Conservation (phyloP, 2,888 invertebrate genomes). For the Papilio demoleus region DNA sequence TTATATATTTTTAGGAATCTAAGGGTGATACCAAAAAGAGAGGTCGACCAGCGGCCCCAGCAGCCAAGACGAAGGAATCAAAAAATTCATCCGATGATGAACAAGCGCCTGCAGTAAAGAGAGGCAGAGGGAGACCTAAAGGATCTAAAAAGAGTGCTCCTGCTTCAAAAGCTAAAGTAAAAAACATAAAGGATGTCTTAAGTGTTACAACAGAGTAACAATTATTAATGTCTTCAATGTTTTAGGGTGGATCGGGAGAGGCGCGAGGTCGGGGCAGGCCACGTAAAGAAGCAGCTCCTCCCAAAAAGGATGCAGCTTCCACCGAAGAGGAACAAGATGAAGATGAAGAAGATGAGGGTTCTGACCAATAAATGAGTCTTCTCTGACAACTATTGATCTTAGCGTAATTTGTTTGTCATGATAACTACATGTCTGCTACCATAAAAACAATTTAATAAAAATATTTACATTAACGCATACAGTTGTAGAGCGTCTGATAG, state of each 20-base stretch:
- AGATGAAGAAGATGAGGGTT: slow-evolving; percentile 79
- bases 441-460: slow-evolving; percentile 54
- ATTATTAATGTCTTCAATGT: slow-evolving; percentile 21
- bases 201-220: neutral
- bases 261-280: slow-evolving; percentile 77
- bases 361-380: slow-evolving; percentile 77
- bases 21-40: slow-evolving; percentile 79
- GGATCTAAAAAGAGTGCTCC: slow-evolving; percentile 81
- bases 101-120: slow-evolving; percentile 79
- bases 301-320: slow-evolving; percentile 78
- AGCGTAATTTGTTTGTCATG: slow-evolving; percentile 79
- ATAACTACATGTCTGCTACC: slow-evolving; percentile 64
- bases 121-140: slow-evolving; percentile 82
- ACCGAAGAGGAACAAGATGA: slow-evolving; percentile 80
- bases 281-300: slow-evolving; percentile 77
- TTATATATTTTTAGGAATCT: slow-evolving; percentile 64
- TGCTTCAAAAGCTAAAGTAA: slow-evolving; percentile 74
- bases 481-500: slow-evolving; percentile 51
- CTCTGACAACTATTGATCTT: slow-evolving; percentile 65
- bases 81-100: slow-evolving; percentile 81
- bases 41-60: slow-evolving; percentile 70
- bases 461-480: slow-evolving; percentile 53
- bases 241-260: slow-evolving; percentile 69
- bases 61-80: slow-evolving; percentile 79
- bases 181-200: slow-evolving; percentile 8